Evolutionary conservation across 2,113 vertebrate genomes (phyloP), one percentile per base, ranked within the genome.

Genomic region (Muntiacus muntjak): DNA sequence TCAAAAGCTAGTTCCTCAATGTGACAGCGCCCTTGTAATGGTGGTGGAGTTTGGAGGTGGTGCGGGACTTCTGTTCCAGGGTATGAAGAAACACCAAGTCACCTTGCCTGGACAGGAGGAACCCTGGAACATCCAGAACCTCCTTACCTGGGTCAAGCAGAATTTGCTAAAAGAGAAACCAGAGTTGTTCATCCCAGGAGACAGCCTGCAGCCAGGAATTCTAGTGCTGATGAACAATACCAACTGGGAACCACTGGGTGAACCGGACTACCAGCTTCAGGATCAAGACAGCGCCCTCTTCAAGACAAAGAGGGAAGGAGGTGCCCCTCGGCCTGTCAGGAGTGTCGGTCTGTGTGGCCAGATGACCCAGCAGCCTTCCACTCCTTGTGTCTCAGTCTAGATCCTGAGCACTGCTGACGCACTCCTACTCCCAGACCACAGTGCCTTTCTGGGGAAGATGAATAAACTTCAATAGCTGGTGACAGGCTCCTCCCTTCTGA

Each of bases 241-340:
- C 94, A 99, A 99, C 99, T 99, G 99, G 99, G 99, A 99, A 62
- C 98, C 99, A 95, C 99, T 99, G 99, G 99, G 99, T 36, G 99
- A 99, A 98, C 98, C 99, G 98, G 99, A 99, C 95, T 99, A 99
- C 97, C 99, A 99, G 97, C 99, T 99, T 57, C 99, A 99, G 97
- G 99, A 99, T 98, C 99, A 99, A 97, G 99, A 99, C 99, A 99
- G 99, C 9, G 67, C 60, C 89, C 23, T 79, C 82, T 84, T 40
- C 83, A 81, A 64, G 88, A 83, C 91, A 83, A 89, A 52, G 87
- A 50, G 85, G 64, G 95, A 54, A 33, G 43, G 78, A 91, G 87
- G 94, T 26, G 6, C 86, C 55, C 76, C 40, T 89, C 21, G 43
- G 57, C 47, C 40, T 84, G 52, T 95, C 89, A n/a, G 13, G 30